Percentiles rank a stretch among this genome's conserved stretches.
Conservation (phyloP, 2,888 invertebrate species). For the Drosophila prolongata region DNA sequence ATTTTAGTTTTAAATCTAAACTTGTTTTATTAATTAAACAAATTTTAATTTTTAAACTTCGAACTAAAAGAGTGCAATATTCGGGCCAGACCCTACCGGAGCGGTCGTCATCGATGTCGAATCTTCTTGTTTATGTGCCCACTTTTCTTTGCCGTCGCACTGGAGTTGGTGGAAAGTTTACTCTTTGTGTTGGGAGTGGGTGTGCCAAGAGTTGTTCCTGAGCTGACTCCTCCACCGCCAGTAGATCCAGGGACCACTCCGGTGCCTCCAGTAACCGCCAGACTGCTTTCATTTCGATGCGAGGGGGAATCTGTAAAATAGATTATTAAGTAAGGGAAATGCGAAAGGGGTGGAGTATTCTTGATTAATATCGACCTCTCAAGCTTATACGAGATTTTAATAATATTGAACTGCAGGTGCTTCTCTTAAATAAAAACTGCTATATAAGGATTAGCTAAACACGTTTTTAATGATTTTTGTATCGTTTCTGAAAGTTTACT, state of each 20-base stretch:
- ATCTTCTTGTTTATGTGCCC: slow-evolving; percentile 93
- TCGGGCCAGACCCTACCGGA: not conserved
- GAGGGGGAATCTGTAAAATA: slow-evolving; percentile 68
- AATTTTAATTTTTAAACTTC: slow-evolving; percentile 14
- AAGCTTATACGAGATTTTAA: too few relatives aligned
- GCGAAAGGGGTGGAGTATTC: not conserved
- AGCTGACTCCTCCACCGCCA: slow-evolving; percentile 43
- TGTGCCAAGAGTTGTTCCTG: slow-evolving; percentile 71
- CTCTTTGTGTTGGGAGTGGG: slow-evolving; percentile 86
- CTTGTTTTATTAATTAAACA: slow-evolving; percentile 34
- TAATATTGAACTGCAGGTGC: too few relatives aligned
- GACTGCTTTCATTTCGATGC: slow-evolving; percentile 66
- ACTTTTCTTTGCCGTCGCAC: slow-evolving; percentile 86
- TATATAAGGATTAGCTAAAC: too few relatives aligned
- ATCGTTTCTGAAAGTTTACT: too few relatives aligned
- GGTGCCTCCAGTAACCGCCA: slow-evolving; percentile 34
- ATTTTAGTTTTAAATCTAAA: slow-evolving; percentile 1
- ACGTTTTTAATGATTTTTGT: too few relatives aligned
- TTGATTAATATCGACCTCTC: too few relatives aligned
- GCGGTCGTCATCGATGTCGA: slow-evolving; percentile 88
- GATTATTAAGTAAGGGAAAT: not conserved
- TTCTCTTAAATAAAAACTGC: too few relatives aligned
- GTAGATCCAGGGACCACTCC: slow-evolving; percentile 1
- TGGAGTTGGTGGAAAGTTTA: slow-evolving; percentile 85
- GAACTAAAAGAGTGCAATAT: slow-evolving; percentile 7